Conservation (phyloP, 2,113 vertebrate species). For the Cygnus buccinator region DNA sequence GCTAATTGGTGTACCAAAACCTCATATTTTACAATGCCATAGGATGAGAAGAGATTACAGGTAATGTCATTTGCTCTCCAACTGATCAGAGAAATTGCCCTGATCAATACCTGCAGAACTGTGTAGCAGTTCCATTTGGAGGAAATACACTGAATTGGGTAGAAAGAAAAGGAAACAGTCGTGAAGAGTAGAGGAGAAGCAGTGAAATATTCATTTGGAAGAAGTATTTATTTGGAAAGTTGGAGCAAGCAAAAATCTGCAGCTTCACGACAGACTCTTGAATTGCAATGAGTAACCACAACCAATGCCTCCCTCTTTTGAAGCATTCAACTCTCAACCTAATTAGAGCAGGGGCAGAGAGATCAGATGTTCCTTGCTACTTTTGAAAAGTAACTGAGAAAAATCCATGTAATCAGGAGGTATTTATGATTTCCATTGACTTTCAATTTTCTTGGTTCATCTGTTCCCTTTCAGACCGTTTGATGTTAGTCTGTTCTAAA, state of each 20-base stretch:
- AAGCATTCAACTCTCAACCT: not conserved
- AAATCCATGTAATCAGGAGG: slow-evolving; percentile 33
- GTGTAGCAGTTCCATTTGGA: not conserved
- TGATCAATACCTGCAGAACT: not conserved
- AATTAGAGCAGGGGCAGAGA: slow-evolving; percentile 2
- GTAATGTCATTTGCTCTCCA: not conserved
- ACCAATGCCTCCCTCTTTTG: not conserved
- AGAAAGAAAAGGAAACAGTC: not conserved
- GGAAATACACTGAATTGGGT: not conserved
- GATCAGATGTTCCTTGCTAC: slow-evolving; percentile 12
- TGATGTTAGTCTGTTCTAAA: slow-evolving; percentile 56
- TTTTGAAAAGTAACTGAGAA: slow-evolving; percentile 42
- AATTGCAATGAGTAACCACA: not conserved
- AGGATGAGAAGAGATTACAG: not conserved
- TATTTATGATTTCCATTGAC: slow-evolving; percentile 61
- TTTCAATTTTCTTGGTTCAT: slow-evolving; percentile 60
- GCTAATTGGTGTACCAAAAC: not conserved
- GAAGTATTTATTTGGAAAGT: not conserved
- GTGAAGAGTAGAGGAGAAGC: not conserved
- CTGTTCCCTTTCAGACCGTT: slow-evolving; percentile 41
- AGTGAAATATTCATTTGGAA: not conserved
- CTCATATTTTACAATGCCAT: not conserved
- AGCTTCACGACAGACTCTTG: not conserved
- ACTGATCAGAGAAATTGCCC: not conserved
- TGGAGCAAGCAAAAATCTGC: not conserved